Evolutionary conservation across 2,113 vertebrate genomes (phyloP), one percentile per base, ranked within the genome.

Genomic region (Pithys albifrons): DNA sequence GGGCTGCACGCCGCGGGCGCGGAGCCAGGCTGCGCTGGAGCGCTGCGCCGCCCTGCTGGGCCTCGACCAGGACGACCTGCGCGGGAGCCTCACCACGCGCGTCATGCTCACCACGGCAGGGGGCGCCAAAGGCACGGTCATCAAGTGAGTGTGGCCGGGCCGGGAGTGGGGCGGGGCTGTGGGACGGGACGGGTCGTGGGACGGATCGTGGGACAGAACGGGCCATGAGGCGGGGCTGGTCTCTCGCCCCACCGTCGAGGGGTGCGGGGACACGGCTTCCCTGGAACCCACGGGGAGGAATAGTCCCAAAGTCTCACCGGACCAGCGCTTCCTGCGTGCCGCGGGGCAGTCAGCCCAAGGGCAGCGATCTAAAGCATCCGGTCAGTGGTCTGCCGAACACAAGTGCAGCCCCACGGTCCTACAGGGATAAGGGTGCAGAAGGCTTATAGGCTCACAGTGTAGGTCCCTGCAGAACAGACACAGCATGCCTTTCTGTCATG

Each of bases 51-150:
- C 98, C 52, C 97, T 99, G 88, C 98, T 99, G 95, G 99, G 99
- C 7, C 98, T 99, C 96, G 99, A 99, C 65, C 88, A 98, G 95
- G 99, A 99, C 14, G 99, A 99, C 89, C 98, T 99, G 85, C 97
- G 98, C 19, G 98, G 98, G 78, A 99, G 99, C 97, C 98, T 99
- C 83, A 99, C 99, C 64, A 97, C 98, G n/a, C 98, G 99, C 95
- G 98, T 99, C 85, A 99, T 99, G 99, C 98, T 99, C 16, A 99
- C 99, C 7, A 98, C 99, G 96, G 99, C 99, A 98, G 99, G 99
- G 97, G 99, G 99, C 98, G 94, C 98, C 97, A 99, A 99, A 98
- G 99, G 99, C 92, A 99, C 99, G 5, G 98, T 98, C 93, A 99
- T 99, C 97, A 99, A 99, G 99, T 99, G 98, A 98, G 99, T 94